These are phyloP conservation scores for Anthophora plumipes DNA, from an alignment of 2,888 invertebrate species.

Conservation along the genomic window DNA sequence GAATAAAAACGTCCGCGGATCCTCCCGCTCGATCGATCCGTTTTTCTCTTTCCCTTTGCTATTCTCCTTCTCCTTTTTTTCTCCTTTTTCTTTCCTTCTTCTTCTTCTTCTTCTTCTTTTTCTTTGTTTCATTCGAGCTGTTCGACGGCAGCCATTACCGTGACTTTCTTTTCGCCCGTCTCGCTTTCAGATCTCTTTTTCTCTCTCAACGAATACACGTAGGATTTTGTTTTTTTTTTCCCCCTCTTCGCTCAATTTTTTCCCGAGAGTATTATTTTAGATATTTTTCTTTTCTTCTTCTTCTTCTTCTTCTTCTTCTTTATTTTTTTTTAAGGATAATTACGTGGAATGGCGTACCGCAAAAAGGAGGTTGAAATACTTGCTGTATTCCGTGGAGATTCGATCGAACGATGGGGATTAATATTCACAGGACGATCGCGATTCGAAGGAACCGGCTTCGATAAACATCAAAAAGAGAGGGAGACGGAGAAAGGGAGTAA, in stretches of 20 bases:
- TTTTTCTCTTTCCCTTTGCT: too few relatives aligned
- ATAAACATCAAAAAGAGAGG: conserved; percentile 43
- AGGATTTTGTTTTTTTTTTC: too few relatives aligned
- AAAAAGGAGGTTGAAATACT: neutral
- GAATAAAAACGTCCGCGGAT: conserved; percentile 48
- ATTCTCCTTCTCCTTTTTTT: neutral
- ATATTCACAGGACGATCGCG: neutral
- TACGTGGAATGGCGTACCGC: neutral
- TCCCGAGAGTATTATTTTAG: too few relatives aligned
- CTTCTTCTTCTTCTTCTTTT: too few relatives aligned
- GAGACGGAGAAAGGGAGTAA: too few relatives aligned
- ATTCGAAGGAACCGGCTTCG: conserved; percentile 55
- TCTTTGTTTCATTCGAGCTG: neutral
- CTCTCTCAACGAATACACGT: too few relatives aligned
- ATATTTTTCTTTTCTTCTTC: too few relatives aligned
- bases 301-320: too few relatives aligned
- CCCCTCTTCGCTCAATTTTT: too few relatives aligned
- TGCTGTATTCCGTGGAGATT: neutral
- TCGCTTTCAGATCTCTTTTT: neutral
- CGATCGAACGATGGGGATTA: conserved; percentile 29
- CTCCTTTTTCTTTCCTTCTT: neutral
- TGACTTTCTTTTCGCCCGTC: neutral
- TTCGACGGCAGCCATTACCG: neutral
- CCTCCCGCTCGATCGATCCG: conserved; percentile 45
- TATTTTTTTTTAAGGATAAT: too few relatives aligned